phyloP scores from a whole-genome alignment of 2,888 invertebrate genomes.

The Habroteleia sp. region DNA sequence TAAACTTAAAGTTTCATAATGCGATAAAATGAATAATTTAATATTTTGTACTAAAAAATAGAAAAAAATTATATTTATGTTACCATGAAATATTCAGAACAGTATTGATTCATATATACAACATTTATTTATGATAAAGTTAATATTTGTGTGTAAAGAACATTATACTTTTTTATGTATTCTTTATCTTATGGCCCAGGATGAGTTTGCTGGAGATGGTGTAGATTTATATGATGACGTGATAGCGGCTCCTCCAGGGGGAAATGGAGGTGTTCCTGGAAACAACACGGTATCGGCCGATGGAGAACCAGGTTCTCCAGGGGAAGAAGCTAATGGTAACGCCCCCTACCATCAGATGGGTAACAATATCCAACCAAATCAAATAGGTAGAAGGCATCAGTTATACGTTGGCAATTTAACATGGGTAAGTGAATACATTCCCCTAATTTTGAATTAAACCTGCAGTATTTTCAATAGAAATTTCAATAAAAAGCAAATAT shows the following conservation, averaged over 20 bases:
- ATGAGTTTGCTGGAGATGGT: constrained; percentile 92
- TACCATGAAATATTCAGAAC: too few relatives aligned
- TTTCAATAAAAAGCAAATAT: too few relatives aligned
- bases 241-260: constrained; percentile 88
- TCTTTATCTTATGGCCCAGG: constrained; percentile 81
- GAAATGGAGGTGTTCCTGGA: constrained; percentile 77
- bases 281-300: constrained; percentile 81
- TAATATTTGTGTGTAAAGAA: constrained; percentile 22
- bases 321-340: constrained; percentile 88
- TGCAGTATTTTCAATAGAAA: too few relatives aligned
- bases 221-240: constrained; percentile 98
- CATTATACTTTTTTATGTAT: constrained; percentile 53
- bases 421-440: constrained; percentile 86
- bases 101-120: too few relatives aligned
- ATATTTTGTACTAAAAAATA: too few relatives aligned
- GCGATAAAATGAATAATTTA: too few relatives aligned
- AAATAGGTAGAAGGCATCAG: constrained; percentile 90
- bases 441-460: too few relatives aligned
- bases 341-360: constrained; percentile 86
- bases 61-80: too few relatives aligned
- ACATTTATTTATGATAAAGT: too few relatives aligned
- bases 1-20: too few relatives aligned
- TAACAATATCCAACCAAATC: constrained; percentile 86
- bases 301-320: constrained; percentile 84
- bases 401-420: constrained; percentile 99